Evolutionary conservation across 1,140 invertebrate species (phyloP), one percentile per base, ranked within the genome.

Genomic region (Heliconius eleuchia): DNA sequence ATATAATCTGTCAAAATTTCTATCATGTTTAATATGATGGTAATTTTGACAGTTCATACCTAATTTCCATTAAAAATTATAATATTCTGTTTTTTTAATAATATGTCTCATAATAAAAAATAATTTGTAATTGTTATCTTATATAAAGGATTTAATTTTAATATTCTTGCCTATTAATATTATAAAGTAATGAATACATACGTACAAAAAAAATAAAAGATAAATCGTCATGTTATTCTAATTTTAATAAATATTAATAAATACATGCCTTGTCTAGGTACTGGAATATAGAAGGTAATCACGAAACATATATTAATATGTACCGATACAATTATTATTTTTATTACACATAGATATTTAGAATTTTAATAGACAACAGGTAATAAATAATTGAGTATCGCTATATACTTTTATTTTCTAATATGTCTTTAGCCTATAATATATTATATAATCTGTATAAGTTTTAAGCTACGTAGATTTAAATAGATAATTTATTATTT

Each of bases 281-380:
- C 76, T 77, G 76, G 76, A 77, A 77, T 77, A 77, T 77, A 77
- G 76, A 77, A 77, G 76, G 76, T 77, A 77, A 77, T 50, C 66
- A 60, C 60, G 60, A 55, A 37, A 77, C 50, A 18, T 52, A 72
- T 39, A 77, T 27, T 37, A 30, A 16, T 77, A 76, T 66, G 57
- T 76, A 72, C 30, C 16, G 18, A 76, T 18, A 46, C 16, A 27
- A 70, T 27, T 76, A 71, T 71, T 70, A 23, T 75, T 66, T 52
- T 66, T 13, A 76, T 18, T 66, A 70, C 37, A 16, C 57, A 76
- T 76, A 76, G 74, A 76, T 42, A 30, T 5, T 23, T 70, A 76
- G 23, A 42, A 30, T 50, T 76, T 30, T 70, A 46, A 23, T 77
- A 23, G 19, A 71, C 75, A 39, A 71, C 18, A 77, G 30, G 72